Evolutionary conservation across 2,113 vertebrate genomes (phyloP), one percentile per base, ranked within the genome.

Genomic region (Hippocampus mohnikei): DNA sequence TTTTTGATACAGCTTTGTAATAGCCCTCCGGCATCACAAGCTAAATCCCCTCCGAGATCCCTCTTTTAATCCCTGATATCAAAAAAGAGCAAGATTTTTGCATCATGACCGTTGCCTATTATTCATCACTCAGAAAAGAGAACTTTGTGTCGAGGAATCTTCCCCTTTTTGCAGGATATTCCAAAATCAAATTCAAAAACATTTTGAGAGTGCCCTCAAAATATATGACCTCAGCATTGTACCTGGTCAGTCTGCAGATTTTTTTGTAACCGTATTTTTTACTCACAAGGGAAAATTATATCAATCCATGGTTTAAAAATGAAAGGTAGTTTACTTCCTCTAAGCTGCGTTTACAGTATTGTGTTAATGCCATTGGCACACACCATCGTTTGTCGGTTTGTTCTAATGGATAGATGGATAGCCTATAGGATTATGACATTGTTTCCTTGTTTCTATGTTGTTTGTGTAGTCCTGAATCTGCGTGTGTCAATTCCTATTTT

Each of bases 11-110:
- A 84, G 85, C 87, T 87, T 81, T 84, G 81, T 89, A 67, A 82
- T 80, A 78, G 84, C 84, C 73, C 74, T 71, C 69, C 83, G 83
- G 80, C 86, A 85, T 88, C 74, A 60, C 62, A 78, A 80, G 83
- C 76, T 79, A 86, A 90, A 91, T 91, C 88, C 88, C 62, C 73
- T 84, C 73, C 23, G 61, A 91, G 87, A 90, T 86, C 86, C 88
- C 81, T 80, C 81, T 77, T 88, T 90, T 92, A 91, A 92, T 91
- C 89, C 88, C 83, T 79, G 70, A 89, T 90, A 90, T 89, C 77
- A 90, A 89, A 91, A 88, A 90, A 88, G 88, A 90, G 85, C 84
- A 85, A 88, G 88, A 88, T 92, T 90, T 90, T 16, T 66, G 67
- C 69, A 71, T 82, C 87, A 87, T 88, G 89, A 90, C 67, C 50